Conservation (phyloP, 1,140 invertebrate species). For the Micrasema minimum region DNA sequence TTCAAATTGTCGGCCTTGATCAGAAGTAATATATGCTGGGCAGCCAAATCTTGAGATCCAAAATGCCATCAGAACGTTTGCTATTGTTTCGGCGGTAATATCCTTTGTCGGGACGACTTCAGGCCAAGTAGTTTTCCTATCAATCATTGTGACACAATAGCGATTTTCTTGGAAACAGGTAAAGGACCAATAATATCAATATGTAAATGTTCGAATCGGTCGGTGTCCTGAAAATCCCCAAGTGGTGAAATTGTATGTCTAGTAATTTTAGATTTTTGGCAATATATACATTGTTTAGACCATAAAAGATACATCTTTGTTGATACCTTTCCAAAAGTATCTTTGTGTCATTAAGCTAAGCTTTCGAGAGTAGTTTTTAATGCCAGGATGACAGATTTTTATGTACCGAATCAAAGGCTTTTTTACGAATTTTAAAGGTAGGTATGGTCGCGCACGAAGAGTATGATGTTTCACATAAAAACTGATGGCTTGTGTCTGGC, state of each 20-base stretch:
- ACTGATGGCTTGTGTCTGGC: neutral
- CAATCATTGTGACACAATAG: neutral
- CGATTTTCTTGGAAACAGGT: neutral
- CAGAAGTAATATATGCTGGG: neutral
- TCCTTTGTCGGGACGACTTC: neutral
- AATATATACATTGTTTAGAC: neutral
- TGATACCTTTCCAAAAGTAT: neutral
- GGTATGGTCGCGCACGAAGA: neutral
- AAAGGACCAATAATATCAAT: neutral
- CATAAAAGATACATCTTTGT: neutral
- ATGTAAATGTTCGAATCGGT: neutral
- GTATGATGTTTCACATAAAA: neutral
- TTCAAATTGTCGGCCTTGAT: neutral
- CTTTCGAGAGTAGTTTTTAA: neutral
- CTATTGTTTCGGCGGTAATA: neutral
- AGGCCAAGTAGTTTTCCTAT: neutral
- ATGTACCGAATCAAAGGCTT: neutral
- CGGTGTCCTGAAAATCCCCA: neutral
- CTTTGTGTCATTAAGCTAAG: neutral
- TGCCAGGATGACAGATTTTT: neutral
- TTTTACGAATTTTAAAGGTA: neutral
- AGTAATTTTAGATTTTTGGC: neutral
- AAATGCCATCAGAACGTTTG: neutral
- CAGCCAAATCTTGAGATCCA: conserved; percentile 1
- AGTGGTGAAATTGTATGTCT: neutral